These are phyloP conservation scores for Poecilia latipinna DNA, from an alignment of 2,113 vertebrate genomes.

Conservation along the genomic window DNA sequence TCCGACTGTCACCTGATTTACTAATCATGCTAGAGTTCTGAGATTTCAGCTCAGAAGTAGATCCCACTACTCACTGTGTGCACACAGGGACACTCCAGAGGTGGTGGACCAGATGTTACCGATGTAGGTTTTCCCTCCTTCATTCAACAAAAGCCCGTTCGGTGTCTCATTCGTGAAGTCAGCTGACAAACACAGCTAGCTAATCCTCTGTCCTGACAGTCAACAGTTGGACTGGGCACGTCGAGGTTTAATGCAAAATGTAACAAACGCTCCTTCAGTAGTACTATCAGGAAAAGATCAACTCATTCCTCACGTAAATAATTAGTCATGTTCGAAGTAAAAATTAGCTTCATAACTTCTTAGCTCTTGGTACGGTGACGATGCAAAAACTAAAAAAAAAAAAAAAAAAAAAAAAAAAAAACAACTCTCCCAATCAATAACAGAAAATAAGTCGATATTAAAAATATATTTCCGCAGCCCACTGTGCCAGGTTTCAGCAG, in stretches of 20 bases:
- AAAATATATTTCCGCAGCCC: neutral
- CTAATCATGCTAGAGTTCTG: neutral
- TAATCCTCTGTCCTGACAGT: too few species aligned
- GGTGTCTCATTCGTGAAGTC: neutral
- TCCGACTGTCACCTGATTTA: conserved; percentile 42
- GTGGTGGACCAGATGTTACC: neutral
- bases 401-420: neutral
- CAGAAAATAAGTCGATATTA: neutral
- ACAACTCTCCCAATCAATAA: neutral
- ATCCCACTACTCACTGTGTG: neutral
- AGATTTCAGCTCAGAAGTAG: neutral
- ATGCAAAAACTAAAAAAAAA: neutral
- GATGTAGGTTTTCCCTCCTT: neutral
- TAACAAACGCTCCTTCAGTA: fast-evolving
- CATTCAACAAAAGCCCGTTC: neutral
- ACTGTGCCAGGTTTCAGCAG: neutral
- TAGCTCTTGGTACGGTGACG: neutral
- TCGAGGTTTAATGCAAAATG: too few species aligned
- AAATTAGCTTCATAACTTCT: neutral
- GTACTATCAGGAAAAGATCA: neutral
- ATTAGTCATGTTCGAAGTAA: too few species aligned
- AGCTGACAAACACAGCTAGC: neutral
- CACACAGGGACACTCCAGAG: neutral
- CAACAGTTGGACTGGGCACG: neutral
- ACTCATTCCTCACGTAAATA: too few species aligned